phyloP scores from a whole-genome alignment of 2,888 invertebrate genomes.

The Siphlonurus alternatus region DNA sequence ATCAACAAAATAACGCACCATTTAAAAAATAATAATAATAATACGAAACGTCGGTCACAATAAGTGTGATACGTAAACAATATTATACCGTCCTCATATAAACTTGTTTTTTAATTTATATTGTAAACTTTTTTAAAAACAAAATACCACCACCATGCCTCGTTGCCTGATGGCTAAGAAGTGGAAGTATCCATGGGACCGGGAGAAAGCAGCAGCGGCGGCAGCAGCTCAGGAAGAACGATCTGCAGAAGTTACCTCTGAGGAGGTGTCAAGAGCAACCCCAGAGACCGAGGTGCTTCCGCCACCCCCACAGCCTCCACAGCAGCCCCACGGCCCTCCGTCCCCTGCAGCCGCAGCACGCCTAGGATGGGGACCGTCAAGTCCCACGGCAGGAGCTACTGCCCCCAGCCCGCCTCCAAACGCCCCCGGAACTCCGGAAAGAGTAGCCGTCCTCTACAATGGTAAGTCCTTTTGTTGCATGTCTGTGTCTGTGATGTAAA shows the following conservation, averaged over 20 bases:
- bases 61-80: not conserved
- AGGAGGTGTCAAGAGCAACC: not conserved
- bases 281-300: conserved; percentile 12
- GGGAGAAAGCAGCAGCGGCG: conserved; percentile 27
- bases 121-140: not conserved
- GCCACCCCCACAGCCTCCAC: conserved; percentile 12
- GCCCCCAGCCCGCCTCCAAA: conserved; percentile 28
- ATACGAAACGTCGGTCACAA: not conserved
- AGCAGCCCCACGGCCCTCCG: no score
- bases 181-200: conserved; percentile 76
- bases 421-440: conserved; percentile 31
- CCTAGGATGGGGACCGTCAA: conserved; percentile 54
- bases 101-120: not conserved
- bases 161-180: conserved; percentile 92
- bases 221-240: conserved; percentile 16
- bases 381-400: conserved; percentile 57
- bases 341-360: conserved; percentile 21
- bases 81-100: not conserved
- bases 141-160: conserved; percentile 49
- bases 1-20: not conserved
- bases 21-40: not conserved
- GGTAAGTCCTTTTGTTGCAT: conserved; percentile 50
- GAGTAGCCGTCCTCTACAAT: conserved; percentile 58
- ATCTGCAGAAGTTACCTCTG: conserved; percentile 6
- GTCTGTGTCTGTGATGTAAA: no score